A percentile compares a stretch with the other conserved stretches of the same genome.
phyloP scores from a whole-genome alignment of 2,797 vertebrate genomes.

The Paedocypris micromegethes region DNA sequence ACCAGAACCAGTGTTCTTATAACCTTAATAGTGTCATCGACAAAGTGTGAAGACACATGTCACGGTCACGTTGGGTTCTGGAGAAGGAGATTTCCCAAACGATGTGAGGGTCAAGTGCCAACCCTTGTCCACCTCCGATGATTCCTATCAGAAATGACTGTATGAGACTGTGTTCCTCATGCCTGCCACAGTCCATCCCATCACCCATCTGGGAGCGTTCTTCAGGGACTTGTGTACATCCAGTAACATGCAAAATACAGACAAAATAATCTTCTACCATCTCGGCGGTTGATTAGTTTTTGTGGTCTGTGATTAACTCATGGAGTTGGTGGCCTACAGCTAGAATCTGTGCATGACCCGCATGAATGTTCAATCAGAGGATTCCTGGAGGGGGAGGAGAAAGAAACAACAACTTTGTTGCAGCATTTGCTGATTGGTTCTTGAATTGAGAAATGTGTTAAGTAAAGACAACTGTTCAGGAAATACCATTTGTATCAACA shows the following conservation, averaged over 20 bases:
- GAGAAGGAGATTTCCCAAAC: slow-evolving; percentile 12
- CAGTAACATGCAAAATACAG: slow-evolving; percentile 15
- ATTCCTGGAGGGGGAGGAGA: neutral
- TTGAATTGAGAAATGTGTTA: no score
- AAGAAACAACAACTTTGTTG: no score
- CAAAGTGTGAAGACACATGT: slow-evolving; percentile 3
- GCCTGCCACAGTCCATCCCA: slow-evolving; percentile 36
- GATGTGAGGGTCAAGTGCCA: slow-evolving; percentile 40
- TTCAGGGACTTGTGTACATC: slow-evolving; percentile 8
- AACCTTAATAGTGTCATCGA: neutral
- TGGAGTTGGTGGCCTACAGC: neutral
- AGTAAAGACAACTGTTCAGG: no score
- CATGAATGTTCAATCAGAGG: neutral
- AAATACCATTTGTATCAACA: no score
- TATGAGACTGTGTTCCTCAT: slow-evolving; percentile 19
- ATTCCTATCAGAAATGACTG: slow-evolving; percentile 33
- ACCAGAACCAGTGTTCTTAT: neutral
- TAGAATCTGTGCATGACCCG: neutral
- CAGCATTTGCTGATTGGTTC: no score
- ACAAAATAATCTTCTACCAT: slow-evolving; percentile 6
- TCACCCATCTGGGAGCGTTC: slow-evolving; percentile 36
- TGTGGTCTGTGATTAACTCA: slow-evolving; percentile 21
- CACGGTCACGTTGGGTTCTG: slow-evolving; percentile 20
- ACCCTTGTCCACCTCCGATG: slow-evolving; percentile 18
- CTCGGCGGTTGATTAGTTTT: slow-evolving; percentile 1